Conservation (phyloP, 2,888 invertebrate genomes). For the Idaea biselata region DNA sequence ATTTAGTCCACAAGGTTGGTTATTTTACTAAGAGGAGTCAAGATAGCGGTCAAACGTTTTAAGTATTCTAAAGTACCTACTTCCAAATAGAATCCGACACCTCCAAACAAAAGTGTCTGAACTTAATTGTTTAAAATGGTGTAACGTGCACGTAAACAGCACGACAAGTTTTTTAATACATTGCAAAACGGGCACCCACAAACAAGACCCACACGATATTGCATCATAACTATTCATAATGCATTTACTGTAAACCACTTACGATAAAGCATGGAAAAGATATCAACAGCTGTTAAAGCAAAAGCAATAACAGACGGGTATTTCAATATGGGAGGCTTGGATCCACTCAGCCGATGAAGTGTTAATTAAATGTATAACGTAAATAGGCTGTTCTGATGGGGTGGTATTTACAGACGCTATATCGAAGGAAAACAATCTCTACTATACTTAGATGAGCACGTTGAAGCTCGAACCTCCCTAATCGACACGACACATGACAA, state of each 20-base stretch:
- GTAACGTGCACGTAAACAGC: too few species aligned
- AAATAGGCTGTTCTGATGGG: slow-evolving; percentile 51
- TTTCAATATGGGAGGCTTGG: slow-evolving; percentile 34
- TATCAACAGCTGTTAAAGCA: slow-evolving; percentile 39
- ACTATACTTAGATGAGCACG: slow-evolving; percentile 48
- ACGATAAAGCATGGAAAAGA: slow-evolving; percentile 41
- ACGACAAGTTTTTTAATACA: neutral
- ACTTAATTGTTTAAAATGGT: too few species aligned
- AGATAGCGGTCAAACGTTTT: neutral
- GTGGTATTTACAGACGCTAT: slow-evolving; percentile 64
- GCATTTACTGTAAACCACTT: slow-evolving; percentile 37
- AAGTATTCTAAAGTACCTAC: neutral
- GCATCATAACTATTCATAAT: slow-evolving; percentile 40
- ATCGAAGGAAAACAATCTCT: slow-evolving; percentile 64
- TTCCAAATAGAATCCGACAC: neutral
- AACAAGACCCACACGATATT: slow-evolving; percentile 17
- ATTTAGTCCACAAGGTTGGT: neutral
- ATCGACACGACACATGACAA: slow-evolving; percentile 52
- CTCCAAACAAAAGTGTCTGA: neutral
- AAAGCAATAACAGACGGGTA: slow-evolving; percentile 32
- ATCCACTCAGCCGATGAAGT: slow-evolving; percentile 47
- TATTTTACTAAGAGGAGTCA: neutral
- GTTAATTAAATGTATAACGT: slow-evolving; percentile 61
- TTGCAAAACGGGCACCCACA: neutral
- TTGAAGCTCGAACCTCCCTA: slow-evolving; percentile 24